A percentile compares a stretch with the other conserved stretches of the same genome.
Evolutionary conservation across 2,888 invertebrate genomes (phyloP).

Genomic region (Gortyna flavago): DNA sequence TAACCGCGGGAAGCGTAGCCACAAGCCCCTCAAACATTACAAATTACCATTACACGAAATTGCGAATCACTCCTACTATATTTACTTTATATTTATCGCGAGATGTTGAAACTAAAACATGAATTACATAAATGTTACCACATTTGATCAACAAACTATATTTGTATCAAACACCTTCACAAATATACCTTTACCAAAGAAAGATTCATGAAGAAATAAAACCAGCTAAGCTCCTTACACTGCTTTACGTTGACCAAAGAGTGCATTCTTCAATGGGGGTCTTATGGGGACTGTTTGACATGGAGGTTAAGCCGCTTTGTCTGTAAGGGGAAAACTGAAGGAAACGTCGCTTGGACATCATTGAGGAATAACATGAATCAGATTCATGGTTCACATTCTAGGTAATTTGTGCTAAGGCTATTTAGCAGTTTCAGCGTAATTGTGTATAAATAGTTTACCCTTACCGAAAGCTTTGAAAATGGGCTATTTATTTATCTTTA

Average conservation of each 20-base stretch:
- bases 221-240: slow-evolving; percentile 17
- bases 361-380: not conserved
- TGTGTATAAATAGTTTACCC: slow-evolving; percentile 6
- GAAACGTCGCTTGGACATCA: not conserved
- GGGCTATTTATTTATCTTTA: not conserved
- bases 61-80: too few species aligned
- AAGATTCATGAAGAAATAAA: slow-evolving; percentile 18
- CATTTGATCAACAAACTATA: not conserved
- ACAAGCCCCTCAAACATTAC: too few species aligned
- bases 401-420: not conserved
- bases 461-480: not conserved
- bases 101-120: too few species aligned
- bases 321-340: not conserved
- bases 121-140: too few species aligned
- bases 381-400: not conserved
- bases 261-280: slow-evolving; percentile 26
- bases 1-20: too few species aligned
- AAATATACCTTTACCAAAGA: not conserved
- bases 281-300: slow-evolving; percentile 22
- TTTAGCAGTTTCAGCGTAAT: slow-evolving; percentile 6
- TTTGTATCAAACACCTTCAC: slow-evolving; percentile 2
- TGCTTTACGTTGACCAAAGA: slow-evolving; percentile 18
- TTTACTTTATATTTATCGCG: too few species aligned
- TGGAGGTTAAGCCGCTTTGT: slow-evolving; percentile 48
- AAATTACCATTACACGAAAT: too few species aligned